Percentiles rank a stretch among this genome's conserved stretches.
These are phyloP conservation scores for Hydractinia symbiolongicarpus DNA, from an alignment of 30 jellyfish, hydroid and myxozoan genomes.

Conservation along the genomic window DNA sequence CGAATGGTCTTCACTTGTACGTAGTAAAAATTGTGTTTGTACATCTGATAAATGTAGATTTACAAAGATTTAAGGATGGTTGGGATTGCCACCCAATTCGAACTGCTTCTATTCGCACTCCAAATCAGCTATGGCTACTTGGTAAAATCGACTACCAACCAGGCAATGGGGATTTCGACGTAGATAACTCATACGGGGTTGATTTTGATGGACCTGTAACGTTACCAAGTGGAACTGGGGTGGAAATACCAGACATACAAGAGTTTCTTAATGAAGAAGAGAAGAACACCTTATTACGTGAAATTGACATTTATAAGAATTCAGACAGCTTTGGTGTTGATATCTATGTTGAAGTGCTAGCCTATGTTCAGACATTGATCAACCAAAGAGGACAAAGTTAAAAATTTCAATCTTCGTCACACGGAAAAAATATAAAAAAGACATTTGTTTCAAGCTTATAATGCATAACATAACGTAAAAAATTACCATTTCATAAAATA, in stretches of 20 bases:
- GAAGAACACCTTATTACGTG: neutral
- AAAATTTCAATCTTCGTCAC: too few relatives aligned
- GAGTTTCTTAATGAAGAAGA: neutral
- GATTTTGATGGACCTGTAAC: slow-evolving; percentile 12
- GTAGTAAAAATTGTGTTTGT: slow-evolving; percentile 16
- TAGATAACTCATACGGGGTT: neutral
- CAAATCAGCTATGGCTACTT: slow-evolving; percentile 27
- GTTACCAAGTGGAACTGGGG: neutral
- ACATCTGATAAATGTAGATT: slow-evolving; percentile 22
- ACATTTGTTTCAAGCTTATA: too few relatives aligned
- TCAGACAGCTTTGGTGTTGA: neutral
- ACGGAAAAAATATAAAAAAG: too few relatives aligned
- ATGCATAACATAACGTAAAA: too few relatives aligned
- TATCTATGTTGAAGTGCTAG: neutral
- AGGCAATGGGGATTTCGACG: neutral
- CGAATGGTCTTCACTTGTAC: neutral
- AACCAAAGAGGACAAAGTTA: neutral
- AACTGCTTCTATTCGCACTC: neutral
- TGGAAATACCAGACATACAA: neutral
- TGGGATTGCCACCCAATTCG: slow-evolving; percentile 25
- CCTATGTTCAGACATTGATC: neutral
- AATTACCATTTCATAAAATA: too few relatives aligned
- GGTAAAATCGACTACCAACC: slow-evolving; percentile 14
- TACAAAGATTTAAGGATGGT: slow-evolving; percentile 10
- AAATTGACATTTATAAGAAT: neutral